These are phyloP conservation scores for Carcinoscorpius rotundicauda DNA, from an alignment of 1,140 invertebrate genomes.

Conservation along the genomic window DNA sequence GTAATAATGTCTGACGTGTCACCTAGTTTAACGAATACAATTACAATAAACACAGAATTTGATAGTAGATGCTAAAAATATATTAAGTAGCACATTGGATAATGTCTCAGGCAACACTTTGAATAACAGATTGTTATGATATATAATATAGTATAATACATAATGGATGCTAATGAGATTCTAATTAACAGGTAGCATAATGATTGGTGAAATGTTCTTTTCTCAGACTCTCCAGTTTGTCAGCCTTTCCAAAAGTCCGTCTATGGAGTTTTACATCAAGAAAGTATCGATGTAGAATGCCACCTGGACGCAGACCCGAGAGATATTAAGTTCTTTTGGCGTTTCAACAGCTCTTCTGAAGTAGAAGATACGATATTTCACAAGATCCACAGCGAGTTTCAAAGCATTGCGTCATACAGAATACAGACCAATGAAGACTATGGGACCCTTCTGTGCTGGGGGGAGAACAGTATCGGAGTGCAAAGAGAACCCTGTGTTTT, in stretches of 20 bases:
- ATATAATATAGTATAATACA: too few species aligned
- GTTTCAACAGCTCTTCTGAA: constrained; percentile 84
- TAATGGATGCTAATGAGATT: too few species aligned
- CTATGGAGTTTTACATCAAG: constrained; percentile 66
- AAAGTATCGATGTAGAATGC: constrained; percentile 58
- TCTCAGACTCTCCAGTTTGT: constrained; percentile 69
- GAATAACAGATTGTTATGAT: too few species aligned
- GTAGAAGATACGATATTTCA: constrained; percentile 52
- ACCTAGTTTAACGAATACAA: too few species aligned
- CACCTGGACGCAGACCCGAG: constrained; percentile 69
- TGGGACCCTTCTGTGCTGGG: constrained; percentile 50
- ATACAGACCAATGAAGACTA: constrained; percentile 67
- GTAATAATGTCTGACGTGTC: too few species aligned
- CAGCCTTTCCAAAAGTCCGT: constrained; percentile 54
- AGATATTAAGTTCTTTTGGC: constrained; percentile 52
- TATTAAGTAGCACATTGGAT: too few species aligned
- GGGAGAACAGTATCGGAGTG: constrained; percentile 46
- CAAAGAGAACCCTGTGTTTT: constrained; percentile 64
- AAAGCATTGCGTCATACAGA: constrained; percentile 17
- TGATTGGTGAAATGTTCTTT: too few species aligned
- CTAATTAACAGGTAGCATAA: too few species aligned
- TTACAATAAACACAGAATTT: too few species aligned
- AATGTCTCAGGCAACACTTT: too few species aligned
- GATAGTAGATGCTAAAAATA: too few species aligned
- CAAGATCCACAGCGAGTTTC: constrained; percentile 24